Percentiles rank a stretch among this genome's conserved stretches.
Evolutionary conservation across 1,140 invertebrate genomes (phyloP).

Genomic region (Bombus turneri): DNA sequence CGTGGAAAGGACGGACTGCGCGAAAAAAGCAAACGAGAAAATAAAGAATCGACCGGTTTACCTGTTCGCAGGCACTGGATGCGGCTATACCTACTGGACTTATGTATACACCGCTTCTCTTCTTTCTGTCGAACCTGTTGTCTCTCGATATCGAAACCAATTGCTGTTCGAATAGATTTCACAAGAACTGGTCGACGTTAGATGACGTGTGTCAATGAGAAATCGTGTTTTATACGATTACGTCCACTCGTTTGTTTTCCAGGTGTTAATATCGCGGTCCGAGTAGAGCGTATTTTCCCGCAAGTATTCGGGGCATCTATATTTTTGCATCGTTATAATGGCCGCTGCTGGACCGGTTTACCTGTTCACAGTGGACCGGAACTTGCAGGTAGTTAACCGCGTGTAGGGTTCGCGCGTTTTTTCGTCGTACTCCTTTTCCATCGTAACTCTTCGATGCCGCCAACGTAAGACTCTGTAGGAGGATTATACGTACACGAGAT

Average conservation of each 20-base stretch:
- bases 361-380: constrained; percentile 59
- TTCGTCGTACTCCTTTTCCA: constrained; percentile 44
- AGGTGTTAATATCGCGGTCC: background rate
- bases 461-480: constrained; percentile 46
- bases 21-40: constrained; percentile 46
- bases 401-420: constrained; percentile 48
- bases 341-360: constrained; percentile 62
- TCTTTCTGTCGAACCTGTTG: constrained; percentile 8
- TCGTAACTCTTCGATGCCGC: constrained; percentile 59
- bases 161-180: background rate
- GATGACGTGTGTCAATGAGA: too few relatives aligned
- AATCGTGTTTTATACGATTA: background rate
- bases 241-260: too few relatives aligned
- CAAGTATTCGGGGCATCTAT: constrained; percentile 54
- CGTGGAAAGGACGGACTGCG: constrained; percentile 43
- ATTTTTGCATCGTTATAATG: constrained; percentile 47
- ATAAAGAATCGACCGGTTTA: constrained; percentile 73
- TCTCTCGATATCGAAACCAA: background rate
- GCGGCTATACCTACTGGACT: constrained; percentile 42
- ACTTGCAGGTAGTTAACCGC: constrained; percentile 64
- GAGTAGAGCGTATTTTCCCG: constrained; percentile 19
- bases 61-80: constrained; percentile 63
- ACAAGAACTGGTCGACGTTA: background rate
- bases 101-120: constrained; percentile 35
- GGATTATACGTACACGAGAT: constrained; percentile 8